Base-by-base conservation (phyloP, 2,888 invertebrate species). In the Flabesymbios commensalis region DNA sequence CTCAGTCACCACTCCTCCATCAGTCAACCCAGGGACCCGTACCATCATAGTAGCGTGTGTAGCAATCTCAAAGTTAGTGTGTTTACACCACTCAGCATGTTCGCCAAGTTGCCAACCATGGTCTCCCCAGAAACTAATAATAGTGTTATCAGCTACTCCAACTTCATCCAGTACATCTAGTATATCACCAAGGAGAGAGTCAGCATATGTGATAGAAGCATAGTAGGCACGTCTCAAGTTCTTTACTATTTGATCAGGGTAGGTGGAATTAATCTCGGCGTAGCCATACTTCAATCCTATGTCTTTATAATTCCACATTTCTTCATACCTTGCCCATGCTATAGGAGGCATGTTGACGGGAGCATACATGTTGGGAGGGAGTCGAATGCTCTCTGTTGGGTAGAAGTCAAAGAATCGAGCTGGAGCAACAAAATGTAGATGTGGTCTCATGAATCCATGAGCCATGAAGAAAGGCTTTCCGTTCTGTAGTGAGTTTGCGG, bases 41-140 rank as follows among this genome's bases (percentile, higher is more conserved):
- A 75, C 54, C 68, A 75, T 70, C 69, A 73, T 69, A 2, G 75
- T 74, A 17, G 71, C 72, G 39, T 71, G 73, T 1, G 72, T 70
- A 1, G 71, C 64, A 0, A 71, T 49, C 53, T 75, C 72, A 51
- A 75, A 74, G 45, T 74, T 72, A 1, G 72, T 73, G 36, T 70
- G 67, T 48, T 75, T 75, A 33, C 63, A 67, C 69, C 69, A 69
- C 36, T 65, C 64, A 10, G 49, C 64, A 48, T 65, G 62, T 51
- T 69, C 69, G 5, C 69, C 69, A 28, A 69, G 49, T 28, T 67
- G 63, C 60, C 63, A 67, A 19, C 69, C 69, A 47, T 69, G 69
- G 53, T 69, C 69, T 2, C 67, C 67, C 28, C 57, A 57, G 33
- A 69, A 63, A 10, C 58, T 54, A 22, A 69, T 41, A 5, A 69